Conservation (phyloP, 2,797 vertebrate genomes). For the Alauda arvensis region DNA sequence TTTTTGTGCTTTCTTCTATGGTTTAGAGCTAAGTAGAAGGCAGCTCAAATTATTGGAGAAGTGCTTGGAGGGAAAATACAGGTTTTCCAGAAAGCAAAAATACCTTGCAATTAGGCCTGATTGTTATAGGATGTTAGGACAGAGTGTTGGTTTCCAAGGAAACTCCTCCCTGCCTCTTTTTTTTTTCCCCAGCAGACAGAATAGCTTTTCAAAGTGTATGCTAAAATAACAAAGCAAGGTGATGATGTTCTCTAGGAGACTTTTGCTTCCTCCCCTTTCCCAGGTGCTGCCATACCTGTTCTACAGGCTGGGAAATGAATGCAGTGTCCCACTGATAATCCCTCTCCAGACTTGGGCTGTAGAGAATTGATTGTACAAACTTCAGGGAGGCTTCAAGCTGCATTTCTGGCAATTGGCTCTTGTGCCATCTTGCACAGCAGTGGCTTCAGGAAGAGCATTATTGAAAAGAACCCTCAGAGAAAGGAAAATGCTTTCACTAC, state of each 20-base stretch:
- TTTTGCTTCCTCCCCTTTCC: constrained; percentile 7
- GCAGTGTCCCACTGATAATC: constrained; percentile 13
- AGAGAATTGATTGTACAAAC: neutral
- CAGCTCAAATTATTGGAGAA: neutral
- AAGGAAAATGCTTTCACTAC: neutral
- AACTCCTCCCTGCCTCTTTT: neutral
- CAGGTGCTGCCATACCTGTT: constrained; percentile 31
- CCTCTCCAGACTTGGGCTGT: neutral
- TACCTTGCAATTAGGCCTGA: constrained; percentile 8
- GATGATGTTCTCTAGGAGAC: constrained; percentile 5
- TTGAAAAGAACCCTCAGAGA: neutral
- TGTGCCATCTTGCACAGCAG: neutral
- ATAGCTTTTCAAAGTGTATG: neutral
- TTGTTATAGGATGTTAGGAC: neutral
- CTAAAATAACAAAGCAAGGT: constrained; percentile 20
- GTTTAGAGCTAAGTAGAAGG: neutral
- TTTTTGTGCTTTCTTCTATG: neutral
- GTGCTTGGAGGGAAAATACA: neutral
- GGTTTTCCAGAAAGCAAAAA: constrained; percentile 22
- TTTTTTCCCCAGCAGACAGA: neutral
- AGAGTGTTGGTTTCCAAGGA: constrained; percentile 32
- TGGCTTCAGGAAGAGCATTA: neutral
- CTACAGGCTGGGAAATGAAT: neutral
- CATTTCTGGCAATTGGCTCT: neutral
- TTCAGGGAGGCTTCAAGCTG: neutral